These are phyloP conservation scores for Nasonia longicornis DNA, from an alignment of 1,140 invertebrate genomes.

Conservation along the genomic window DNA sequence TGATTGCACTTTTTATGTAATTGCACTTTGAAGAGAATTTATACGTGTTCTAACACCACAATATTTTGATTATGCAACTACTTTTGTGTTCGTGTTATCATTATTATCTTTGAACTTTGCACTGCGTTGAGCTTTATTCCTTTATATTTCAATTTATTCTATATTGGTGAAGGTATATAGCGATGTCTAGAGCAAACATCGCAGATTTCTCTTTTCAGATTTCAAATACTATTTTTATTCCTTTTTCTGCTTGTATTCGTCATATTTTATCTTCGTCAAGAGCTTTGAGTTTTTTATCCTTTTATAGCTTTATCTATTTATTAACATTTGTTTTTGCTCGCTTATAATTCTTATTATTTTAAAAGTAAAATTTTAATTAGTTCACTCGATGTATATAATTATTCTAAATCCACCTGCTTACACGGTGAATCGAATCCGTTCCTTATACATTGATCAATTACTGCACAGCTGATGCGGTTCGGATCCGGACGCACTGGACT, in stretches of 20 bases:
- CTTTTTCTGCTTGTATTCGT: not conserved
- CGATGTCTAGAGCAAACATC: not conserved
- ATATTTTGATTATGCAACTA: not conserved
- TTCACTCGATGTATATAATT: not conserved
- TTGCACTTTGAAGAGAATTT: too few species aligned
- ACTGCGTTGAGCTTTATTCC: not conserved
- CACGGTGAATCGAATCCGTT: not conserved
- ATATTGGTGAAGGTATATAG: slow-evolving; percentile 16
- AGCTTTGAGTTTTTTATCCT: not conserved
- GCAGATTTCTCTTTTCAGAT: not conserved
- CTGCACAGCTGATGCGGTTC: slow-evolving; percentile 65
- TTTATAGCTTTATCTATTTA: slow-evolving; percentile 8
- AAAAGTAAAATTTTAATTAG: not conserved
- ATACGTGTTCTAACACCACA: too few species aligned
- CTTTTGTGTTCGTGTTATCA: not conserved
- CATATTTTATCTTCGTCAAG: too few species aligned
- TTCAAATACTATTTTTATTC: not conserved
- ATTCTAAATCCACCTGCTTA: not conserved
- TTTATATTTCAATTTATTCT: not conserved
- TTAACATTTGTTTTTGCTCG: not conserved
- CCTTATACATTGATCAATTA: slow-evolving; percentile 25
- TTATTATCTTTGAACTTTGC: not conserved
- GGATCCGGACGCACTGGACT: slow-evolving; percentile 66
- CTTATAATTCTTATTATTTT: not conserved
- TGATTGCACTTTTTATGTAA: not conserved